Conservation (phyloP, 2,797 vertebrate genomes). For the Alauda arvensis region DNA sequence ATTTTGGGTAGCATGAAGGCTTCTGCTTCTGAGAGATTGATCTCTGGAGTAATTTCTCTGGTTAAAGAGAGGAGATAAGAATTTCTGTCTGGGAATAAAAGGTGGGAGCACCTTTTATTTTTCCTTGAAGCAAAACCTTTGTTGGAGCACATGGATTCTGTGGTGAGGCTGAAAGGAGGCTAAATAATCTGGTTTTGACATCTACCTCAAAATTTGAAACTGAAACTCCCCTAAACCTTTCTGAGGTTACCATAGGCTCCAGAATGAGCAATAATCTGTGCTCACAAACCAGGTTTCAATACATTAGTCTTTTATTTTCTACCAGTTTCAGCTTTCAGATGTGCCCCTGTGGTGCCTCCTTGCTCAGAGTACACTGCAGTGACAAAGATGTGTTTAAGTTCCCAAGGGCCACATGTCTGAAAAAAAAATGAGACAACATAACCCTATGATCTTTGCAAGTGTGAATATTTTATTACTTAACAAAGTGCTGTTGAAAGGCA, state of each 20-base stretch:
- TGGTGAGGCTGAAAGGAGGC: not conserved
- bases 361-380: not conserved
- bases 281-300: not conserved
- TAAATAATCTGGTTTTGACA: not conserved
- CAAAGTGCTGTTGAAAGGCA: constrained; percentile 21
- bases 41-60: not conserved
- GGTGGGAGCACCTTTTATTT: not conserved
- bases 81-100: not conserved
- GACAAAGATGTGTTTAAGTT: not conserved
- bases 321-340: not conserved
- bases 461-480: constrained; percentile 37
- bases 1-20: not conserved
- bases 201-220: not conserved
- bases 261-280: not conserved
- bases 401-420: not conserved
- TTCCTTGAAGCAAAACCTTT: not conserved
- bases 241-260: not conserved
- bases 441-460: constrained; percentile 1
- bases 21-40: not conserved
- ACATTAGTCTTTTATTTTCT: not conserved
- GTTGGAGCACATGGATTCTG: not conserved
- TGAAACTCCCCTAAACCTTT: not conserved
- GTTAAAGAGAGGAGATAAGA: not conserved
- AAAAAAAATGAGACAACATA: not conserved
- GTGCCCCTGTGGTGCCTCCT: not conserved